phyloP scores from a whole-genome alignment of 1,140 invertebrate genomes.

The Ganaspis sp. region DNA sequence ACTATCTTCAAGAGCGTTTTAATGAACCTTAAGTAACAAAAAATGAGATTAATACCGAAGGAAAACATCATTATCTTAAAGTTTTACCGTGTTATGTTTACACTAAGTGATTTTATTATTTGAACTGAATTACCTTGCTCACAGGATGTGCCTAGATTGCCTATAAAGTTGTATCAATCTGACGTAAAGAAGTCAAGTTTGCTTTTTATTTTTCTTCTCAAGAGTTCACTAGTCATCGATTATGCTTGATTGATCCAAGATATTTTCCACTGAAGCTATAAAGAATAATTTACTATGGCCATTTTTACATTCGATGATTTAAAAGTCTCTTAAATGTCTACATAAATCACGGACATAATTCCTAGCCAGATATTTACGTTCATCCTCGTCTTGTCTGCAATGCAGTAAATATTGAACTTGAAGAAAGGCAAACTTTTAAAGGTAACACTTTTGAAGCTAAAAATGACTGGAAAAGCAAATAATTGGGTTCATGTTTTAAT shows the following conservation, averaged over 20 bases:
- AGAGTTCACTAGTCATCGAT: neutral
- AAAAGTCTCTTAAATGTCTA: neutral
- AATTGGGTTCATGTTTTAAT: no score
- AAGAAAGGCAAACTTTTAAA: no score
- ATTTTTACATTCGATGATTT: neutral
- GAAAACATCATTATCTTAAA: neutral
- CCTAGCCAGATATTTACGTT: neutral
- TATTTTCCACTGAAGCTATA: neutral
- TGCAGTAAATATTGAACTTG: no score
- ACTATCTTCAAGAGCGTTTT: neutral
- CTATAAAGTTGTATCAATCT: neutral
- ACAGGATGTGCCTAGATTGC: neutral
- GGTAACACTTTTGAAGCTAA: no score
- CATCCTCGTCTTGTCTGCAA: neutral
- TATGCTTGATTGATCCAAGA: neutral
- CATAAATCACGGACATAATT: neutral
- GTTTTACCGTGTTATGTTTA: neutral
- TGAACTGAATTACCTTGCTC: neutral
- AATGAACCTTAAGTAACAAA: neutral
- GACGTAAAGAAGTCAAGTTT: neutral
- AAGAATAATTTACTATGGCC: neutral
- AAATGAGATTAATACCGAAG: neutral
- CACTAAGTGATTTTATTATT: neutral
- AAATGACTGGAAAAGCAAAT: no score
- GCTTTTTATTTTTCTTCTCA: neutral